Percentiles rank a stretch among this genome's conserved stretches.
These are phyloP conservation scores for Microplitis deprimator DNA, from an alignment of 2,888 invertebrate species.

Conservation along the genomic window DNA sequence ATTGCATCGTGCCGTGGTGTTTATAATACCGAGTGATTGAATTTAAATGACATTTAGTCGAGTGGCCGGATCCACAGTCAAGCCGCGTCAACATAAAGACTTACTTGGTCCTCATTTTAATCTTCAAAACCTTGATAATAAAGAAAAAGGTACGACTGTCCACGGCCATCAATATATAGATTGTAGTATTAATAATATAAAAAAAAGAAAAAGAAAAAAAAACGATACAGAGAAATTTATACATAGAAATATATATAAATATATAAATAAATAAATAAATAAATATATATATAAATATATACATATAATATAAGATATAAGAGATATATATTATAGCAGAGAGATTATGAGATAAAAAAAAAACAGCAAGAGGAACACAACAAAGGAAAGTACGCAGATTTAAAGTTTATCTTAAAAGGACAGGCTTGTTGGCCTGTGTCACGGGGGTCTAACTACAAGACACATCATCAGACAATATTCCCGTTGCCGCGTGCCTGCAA, in stretches of 20 bases:
- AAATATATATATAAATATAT: slow-evolving; percentile 44
- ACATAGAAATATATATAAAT: slow-evolving; percentile 5
- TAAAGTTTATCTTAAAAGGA: background rate
- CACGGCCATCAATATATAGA: slow-evolving; percentile 23
- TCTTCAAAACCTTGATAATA: background rate
- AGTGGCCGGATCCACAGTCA: slow-evolving; percentile 45
- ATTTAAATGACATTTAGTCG: slow-evolving; percentile 41
- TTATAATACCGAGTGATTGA: slow-evolving; percentile 40
- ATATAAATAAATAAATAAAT: slow-evolving; percentile 43
- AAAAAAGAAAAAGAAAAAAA: background rate
- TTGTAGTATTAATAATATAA: slow-evolving; percentile 11
- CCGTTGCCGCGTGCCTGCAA: slow-evolving; percentile 50
- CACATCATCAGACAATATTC: slow-evolving; percentile 39
- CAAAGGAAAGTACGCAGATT: slow-evolving; percentile 39
- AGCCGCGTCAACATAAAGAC: background rate
- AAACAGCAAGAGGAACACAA: slow-evolving; percentile 38
- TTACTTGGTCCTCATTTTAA: background rate
- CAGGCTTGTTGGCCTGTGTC: slow-evolving; percentile 38
- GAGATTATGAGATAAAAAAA: slow-evolving; percentile 4
- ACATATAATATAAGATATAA: slow-evolving; percentile 22
- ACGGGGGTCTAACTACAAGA: slow-evolving; percentile 38
- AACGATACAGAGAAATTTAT: background rate
- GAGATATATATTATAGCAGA: slow-evolving; percentile 9
- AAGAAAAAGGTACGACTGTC: slow-evolving; percentile 21
- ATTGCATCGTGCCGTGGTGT: background rate